Base-by-base conservation (phyloP, 2,797 vertebrate species). In the Triplophysa bombifrons region DNA sequence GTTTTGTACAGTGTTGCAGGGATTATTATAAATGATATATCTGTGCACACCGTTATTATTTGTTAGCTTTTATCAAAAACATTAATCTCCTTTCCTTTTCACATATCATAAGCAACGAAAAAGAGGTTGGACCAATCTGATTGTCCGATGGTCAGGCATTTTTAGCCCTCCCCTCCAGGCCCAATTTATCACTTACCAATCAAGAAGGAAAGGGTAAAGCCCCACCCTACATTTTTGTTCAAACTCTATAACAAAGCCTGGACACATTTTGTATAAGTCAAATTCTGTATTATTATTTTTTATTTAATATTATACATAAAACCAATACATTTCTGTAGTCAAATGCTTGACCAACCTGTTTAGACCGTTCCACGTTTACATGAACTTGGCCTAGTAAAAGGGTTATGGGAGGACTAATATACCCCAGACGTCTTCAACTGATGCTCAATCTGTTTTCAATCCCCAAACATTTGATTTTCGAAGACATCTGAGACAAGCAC, bases 371-470 rank as follows among this genome's bases (percentile, higher is more conserved):
- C 46, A 51, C 63, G 64, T 34, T 78, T 41, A 44, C 46, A 55
- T 46, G 46, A 64, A 55, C 51, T 44, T 78, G 76, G 71, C 65
- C 81, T 56, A 64, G 50, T 25, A 55, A 48, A 65, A 78, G 17
- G 53, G 51, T 69, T 34, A n/a, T 38, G 3, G 72, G 34, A 46
- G 51, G 34, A 82, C 64, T 64, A 65, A 13, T 38, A 58, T 69
- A 68, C 46, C 63, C 75, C 61, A 61, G 19, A 61, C 38, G 70
- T 11, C 68, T 68, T 51, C 56, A 58, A 66, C 27, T 25, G 14
- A 71, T n/a, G 48, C 44, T 63, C 46, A 55, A 67, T 66, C 77
- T 2, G 1, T 79, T 63, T 80, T 58, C 50, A 80, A 72, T 79
- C 61, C 25, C 19, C 19, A n/a, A 64, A 72, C 22, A 65, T 48